phyloP scores from a whole-genome alignment of 2,888 invertebrate genomes.

The Beris morrisii region DNA sequence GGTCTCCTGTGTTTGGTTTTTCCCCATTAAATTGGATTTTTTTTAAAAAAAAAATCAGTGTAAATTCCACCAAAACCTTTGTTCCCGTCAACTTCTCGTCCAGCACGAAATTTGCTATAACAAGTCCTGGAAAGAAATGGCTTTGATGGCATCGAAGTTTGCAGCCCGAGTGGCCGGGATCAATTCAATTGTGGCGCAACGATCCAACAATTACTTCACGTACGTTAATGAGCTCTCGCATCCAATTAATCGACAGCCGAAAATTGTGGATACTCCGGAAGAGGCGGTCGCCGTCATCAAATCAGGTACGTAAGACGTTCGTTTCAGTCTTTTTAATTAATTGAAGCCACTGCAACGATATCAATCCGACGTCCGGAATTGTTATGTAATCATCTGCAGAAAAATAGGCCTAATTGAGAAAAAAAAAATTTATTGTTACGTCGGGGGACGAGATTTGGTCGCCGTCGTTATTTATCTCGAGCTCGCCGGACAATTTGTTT shows the following conservation, averaged over 20 bases:
- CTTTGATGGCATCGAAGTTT: conserved; percentile 38
- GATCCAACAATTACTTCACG: conserved; percentile 64
- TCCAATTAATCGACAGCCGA: conserved; percentile 73
- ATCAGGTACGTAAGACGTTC: conserved; percentile 69
- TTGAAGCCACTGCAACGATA: conserved; percentile 15
- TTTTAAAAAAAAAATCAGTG: too few species aligned
- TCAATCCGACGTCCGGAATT: neutral
- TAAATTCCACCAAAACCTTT: too few species aligned
- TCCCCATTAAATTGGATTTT: too few species aligned
- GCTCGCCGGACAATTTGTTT: too few species aligned
- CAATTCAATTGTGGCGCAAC: conserved; percentile 39
- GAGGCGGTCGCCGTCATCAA: conserved; percentile 77
- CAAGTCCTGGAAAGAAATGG: conserved; percentile 30
- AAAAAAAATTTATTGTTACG: neutral
- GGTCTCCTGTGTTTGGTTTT: too few species aligned
- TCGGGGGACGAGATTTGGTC: too few species aligned
- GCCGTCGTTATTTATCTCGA: too few species aligned
- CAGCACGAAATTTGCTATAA: neutral
- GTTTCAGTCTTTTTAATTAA: conserved; percentile 24
- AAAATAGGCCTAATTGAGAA: conserved; percentile 11
- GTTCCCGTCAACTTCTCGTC: too few species aligned
- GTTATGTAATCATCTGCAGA: conserved; percentile 22
- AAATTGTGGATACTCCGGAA: conserved; percentile 66
- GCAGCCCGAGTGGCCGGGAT: conserved; percentile 36
- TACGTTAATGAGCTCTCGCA: conserved; percentile 81